Evolutionary conservation across 2,888 invertebrate genomes (phyloP), one percentile per base, ranked within the genome.

Genomic region (Acanthosoma haemorrhoidale): DNA sequence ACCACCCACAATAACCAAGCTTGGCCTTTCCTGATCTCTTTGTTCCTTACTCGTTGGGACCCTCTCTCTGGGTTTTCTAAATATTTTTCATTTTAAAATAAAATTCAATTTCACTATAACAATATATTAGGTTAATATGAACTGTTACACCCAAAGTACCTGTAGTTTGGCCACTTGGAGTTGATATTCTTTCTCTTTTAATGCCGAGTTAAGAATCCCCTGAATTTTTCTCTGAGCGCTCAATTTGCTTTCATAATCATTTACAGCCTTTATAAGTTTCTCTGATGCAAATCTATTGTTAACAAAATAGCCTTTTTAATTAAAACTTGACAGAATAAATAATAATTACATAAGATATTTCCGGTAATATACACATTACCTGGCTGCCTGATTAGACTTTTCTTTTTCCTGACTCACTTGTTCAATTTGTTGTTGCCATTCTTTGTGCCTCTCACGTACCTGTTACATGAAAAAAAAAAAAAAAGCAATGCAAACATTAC

Each of bases 341-440:
- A 25, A 51, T 51, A 43, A 21, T 43, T 51, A 25, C 8, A 29
- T n/a, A 1, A 25, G 1, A 15, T 34, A 8, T 25, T 36, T 38
- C 5, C 16, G n/a, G n/a, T 31, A 39, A 13, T 39, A 16, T 13
- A 4, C 6, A 21, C 9, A 68, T 63, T 57, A 73, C 72, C 67
- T 73, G 3, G 72, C 72, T n/a, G 72, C 69, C 34, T 69, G 60
- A 60, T 71, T 69, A 5, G 72, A 71, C 18, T 73, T 69, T 21
- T 73, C 72, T 36, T 71, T 73, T 43, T 73, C 72, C 18, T 69
- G 39, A 21, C 61, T 38, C 60, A 73, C 67, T 36, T 59, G 32
- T 11, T 34, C 25, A 13, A 73, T 51, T 11, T 72, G 70, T 32
- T 68, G 60, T 25, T 72, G 67, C 72, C 72, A 72, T 43, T 72